Base-by-base conservation (phyloP, 2,888 invertebrate genomes). In the Idaea biselata region DNA sequence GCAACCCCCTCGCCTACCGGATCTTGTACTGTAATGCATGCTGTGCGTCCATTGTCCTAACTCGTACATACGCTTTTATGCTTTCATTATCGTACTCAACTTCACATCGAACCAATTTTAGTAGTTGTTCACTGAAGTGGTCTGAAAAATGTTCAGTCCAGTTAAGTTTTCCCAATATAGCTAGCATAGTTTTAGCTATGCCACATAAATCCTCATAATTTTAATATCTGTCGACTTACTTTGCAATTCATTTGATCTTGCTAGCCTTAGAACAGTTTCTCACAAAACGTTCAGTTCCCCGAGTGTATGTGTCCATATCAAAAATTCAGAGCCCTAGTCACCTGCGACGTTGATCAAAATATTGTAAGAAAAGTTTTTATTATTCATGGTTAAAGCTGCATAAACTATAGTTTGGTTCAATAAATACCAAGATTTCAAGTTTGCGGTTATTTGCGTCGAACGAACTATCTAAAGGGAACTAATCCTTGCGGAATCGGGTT, bases 51-150 rank as follows among this genome's bases (percentile, higher is more conserved):
- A 79, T 82, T 84, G 82, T 83, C 71, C 67, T 70, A 75, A 72
- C 74, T 79, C 77, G 77, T 77, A 44, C 77, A 78, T 77, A 80
- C 79, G 78, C 78, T 77, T 81, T 80, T 77, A 82, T 83, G 80
- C 79, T 77, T 83, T 7, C 55, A 16, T 55, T 17, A 16, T 55
- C 5, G 7, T 55, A 55, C 55, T 44, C 44, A 44, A 14, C 1
- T 11, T 0, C 11, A 44, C 79, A 79, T 80, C 78, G 73, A 71
- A 74, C 72, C 62, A 62, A 67, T 66, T 72, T 63, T 59, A 66
- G 58, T 70, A 69, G 70, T 75, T 75, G 70, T 68, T n/a, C n/a
- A n/a, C n/a, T n/a, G n/a, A n/a, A n/a, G n/a, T n/a, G n/a, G n/a
- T n/a, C n/a, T n/a, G n/a, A n/a, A n/a, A n/a, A n/a, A n/a, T n/a